phyloP scores from a whole-genome alignment of 2,113 vertebrate species.

The Tautogolabrus adspersus region DNA sequence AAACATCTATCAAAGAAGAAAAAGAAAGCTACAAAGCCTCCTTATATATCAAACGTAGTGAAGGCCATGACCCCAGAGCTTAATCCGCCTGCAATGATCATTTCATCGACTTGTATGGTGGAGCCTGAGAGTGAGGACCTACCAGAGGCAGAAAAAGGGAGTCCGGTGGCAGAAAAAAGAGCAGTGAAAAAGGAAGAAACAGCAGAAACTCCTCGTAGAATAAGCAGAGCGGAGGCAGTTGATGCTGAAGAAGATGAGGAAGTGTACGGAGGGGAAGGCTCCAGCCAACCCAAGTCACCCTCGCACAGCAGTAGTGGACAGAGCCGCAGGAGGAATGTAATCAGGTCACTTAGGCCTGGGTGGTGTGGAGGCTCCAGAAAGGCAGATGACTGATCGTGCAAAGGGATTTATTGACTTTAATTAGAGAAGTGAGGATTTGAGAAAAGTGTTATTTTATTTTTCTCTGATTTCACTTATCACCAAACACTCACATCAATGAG shows the following conservation, averaged over 20 bases:
- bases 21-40: slow-evolving; percentile 66
- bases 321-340: slow-evolving; percentile 64
- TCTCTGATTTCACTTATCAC: too few relatives aligned
- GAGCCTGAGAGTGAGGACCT: slow-evolving; percentile 26
- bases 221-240: slow-evolving; percentile 22
- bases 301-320: slow-evolving; percentile 19
- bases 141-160: not conserved
- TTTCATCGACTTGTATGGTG: not conserved
- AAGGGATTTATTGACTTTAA: not conserved
- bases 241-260: slow-evolving; percentile 36
- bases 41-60: slow-evolving; percentile 8
- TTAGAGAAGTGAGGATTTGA: too few relatives aligned
- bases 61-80: slow-evolving; percentile 27
- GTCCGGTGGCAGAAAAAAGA: slow-evolving; percentile 7
- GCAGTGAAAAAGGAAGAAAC: slow-evolving; percentile 21
- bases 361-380: slow-evolving; percentile 79
- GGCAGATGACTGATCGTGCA: slow-evolving; percentile 56
- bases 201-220: not conserved
- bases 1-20: slow-evolving; percentile 53
- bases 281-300: slow-evolving; percentile 8
- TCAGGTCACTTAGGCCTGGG: slow-evolving; percentile 65
- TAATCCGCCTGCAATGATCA: slow-evolving; percentile 8
- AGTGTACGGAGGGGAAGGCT: slow-evolving; percentile 45
- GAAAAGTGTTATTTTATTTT: too few relatives aligned
- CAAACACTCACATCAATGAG: too few relatives aligned